phyloP scores from a whole-genome alignment of 2,113 vertebrate genomes.

The Poecilia latipinna region DNA sequence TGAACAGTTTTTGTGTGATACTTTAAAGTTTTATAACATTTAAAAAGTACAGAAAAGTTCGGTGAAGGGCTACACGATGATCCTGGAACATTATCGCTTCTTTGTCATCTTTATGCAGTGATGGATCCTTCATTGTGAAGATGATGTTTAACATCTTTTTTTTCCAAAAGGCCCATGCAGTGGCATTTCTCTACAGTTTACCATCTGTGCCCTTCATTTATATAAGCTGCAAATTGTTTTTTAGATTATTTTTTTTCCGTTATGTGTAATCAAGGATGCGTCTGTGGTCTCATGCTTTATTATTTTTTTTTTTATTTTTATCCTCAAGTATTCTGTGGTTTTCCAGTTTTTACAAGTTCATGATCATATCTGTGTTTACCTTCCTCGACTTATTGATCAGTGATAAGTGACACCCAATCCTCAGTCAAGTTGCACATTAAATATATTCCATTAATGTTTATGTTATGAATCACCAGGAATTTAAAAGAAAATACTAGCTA shows the following conservation, averaged over 20 bases:
- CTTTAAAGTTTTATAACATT: constrained; percentile 40
- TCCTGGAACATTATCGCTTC: background rate
- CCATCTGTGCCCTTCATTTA: constrained; percentile 51
- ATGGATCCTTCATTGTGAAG: background rate
- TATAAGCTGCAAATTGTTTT: background rate
- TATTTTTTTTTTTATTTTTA: background rate
- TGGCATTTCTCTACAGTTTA: constrained; percentile 18
- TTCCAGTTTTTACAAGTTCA: background rate
- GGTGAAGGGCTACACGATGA: constrained; percentile 58
- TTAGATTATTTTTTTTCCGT: background rate
- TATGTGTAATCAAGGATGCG: background rate
- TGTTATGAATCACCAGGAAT: background rate
- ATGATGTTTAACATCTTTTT: background rate
- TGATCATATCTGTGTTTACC: background rate
- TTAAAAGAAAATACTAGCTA: no score
- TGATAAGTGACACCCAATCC: no score
- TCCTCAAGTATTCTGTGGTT: background rate
- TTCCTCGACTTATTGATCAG: no score
- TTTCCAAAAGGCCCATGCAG: background rate
- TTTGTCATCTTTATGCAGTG: no score
- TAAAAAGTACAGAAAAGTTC: background rate
- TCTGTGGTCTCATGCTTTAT: no score
- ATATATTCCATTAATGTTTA: no score
- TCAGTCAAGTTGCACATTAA: background rate
- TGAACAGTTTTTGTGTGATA: constrained; percentile 16